These are phyloP conservation scores for Salvelinus namaycush DNA, from an alignment of 2,113 vertebrate species.

Conservation along the genomic window DNA sequence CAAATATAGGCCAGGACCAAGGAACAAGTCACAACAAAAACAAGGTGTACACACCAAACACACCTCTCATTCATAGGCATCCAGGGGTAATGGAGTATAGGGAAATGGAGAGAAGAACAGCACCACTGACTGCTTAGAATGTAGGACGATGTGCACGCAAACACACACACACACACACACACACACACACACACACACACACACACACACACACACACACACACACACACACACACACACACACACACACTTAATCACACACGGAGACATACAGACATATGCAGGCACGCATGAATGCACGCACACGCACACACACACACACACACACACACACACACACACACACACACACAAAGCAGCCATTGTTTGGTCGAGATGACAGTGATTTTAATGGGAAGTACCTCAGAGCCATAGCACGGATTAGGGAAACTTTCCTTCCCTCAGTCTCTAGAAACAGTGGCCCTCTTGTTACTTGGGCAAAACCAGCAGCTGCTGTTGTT, in stretches of 20 bases:
- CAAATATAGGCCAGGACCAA: conserved; percentile 20
- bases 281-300: conserved; percentile 3
- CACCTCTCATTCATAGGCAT: conserved; percentile 64
- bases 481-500: conserved; percentile 27
- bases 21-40: conserved; percentile 27
- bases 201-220: too few species aligned
- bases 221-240: too few species aligned
- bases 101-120: conserved; percentile 11
- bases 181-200: too few species aligned
- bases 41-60: conserved; percentile 60
- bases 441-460: conserved; percentile 47
- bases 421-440: conserved; percentile 37
- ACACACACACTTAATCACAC: too few species aligned
- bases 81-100: conserved; percentile 49
- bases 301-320: conserved; percentile 15
- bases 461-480: conserved; percentile 48
- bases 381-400: conserved; percentile 43
- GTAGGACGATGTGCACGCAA: conserved; percentile 21
- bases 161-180: too few species aligned
- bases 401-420: conserved; percentile 19
- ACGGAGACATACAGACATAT: too few species aligned
- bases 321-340: conserved; percentile 12
- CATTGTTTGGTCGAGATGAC: conserved; percentile 48
- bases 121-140: conserved; percentile 22
- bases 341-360: conserved; percentile 24